Evolutionary conservation across 2,888 invertebrate genomes (phyloP), one percentile per base, ranked within the genome.

Genomic region (Cecidostiba fungosa): DNA sequence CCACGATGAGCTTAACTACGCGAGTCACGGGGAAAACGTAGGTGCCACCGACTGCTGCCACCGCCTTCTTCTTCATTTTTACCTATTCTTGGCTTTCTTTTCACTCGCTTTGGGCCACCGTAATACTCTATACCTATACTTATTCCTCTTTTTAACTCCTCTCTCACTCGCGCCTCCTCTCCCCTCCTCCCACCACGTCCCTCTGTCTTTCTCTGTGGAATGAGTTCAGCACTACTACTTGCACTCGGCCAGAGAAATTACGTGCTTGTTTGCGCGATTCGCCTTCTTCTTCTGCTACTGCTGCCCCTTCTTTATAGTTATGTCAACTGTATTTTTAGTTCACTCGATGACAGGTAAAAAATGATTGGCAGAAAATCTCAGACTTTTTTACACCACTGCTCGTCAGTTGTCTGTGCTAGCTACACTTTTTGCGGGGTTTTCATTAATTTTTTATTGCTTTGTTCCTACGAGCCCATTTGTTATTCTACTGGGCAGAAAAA

Each of bases 1-100:
- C 62, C 85, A 81, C 77, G 77, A 85, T 85, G 85, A 85, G 62
- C 81, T 85, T 62, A 72, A 81, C 47, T 81, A 77, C 29, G 74
- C 84, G 79, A 84, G 76, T 70, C n/a, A 76, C 76, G 66, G 74
- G 47, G 79, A 84, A 79, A 84, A 84, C 69, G 84, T 84, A 84
- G 84, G 84, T 84, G 74, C 19, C 6, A 47, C n/a, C 14, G 1
- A 19, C n/a, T n/a, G 19, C 26, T 43, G 16, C 74, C 73, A 62
- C 16, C 23, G 23, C 26, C 66, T 26, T 12, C 23, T 10, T 29
- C 26, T 29, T 26, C 26, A n/a, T n/a, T n/a, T 26, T 66, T 29
- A 43, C 43, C 12, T 66, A 26, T 26, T 66, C 29, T 66, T 66
- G 29, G 16, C 66, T 12, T 69, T 69, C 12, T 66, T 32, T 32